Evolutionary conservation across 2,113 vertebrate species (phyloP).

Genomic region (Fulmarus glacialis): DNA sequence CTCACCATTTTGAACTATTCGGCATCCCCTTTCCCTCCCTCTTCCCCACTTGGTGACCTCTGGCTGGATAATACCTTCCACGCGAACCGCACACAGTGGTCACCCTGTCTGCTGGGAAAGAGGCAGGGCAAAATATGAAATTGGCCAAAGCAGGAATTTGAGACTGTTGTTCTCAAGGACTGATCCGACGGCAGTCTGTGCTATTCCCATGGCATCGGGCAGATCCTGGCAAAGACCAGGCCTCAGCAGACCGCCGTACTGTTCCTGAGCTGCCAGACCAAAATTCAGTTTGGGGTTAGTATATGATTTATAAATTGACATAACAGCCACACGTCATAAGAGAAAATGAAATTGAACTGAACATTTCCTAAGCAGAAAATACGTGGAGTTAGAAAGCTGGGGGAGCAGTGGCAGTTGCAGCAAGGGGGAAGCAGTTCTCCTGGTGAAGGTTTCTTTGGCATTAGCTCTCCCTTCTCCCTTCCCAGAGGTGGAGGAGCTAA

Average conservation of each 20-base stretch:
- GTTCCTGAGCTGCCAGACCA: background rate
- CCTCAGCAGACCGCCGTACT: background rate
- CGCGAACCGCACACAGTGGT: background rate
- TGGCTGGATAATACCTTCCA: background rate
- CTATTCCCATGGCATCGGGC: background rate
- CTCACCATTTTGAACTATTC: background rate
- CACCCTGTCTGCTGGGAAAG: background rate
- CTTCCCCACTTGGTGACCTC: background rate
- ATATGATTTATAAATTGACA: background rate
- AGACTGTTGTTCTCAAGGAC: background rate
- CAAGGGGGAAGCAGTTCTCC: background rate
- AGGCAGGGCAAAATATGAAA: background rate
- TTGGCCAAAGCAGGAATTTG: background rate
- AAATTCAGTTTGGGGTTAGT: background rate
- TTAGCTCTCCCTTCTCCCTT: background rate
- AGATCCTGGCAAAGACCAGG: background rate
- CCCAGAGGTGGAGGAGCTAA: slow-evolving; percentile 3
- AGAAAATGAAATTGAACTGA: background rate
- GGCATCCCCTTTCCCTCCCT: background rate
- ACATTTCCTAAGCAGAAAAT: background rate
- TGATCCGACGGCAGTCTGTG: background rate
- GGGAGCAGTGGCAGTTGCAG: background rate
- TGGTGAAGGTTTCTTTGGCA: background rate
- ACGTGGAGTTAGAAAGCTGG: background rate
- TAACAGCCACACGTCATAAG: background rate